Evolutionary conservation across 2,797 vertebrate species (phyloP).

Genomic region (Prunella strophiata): DNA sequence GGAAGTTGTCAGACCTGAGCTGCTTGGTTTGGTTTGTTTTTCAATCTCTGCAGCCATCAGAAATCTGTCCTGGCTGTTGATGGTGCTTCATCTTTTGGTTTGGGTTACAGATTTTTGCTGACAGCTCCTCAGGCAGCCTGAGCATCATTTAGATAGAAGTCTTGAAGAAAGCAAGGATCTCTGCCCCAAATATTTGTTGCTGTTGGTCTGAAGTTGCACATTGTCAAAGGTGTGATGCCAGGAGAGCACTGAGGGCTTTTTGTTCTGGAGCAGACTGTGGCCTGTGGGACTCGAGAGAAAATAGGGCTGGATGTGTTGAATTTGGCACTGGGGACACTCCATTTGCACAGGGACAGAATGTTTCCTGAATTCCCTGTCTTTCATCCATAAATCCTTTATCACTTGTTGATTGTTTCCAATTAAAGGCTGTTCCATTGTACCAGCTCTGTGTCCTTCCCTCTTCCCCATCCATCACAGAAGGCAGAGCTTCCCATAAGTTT

Average conservation of each 20-base stretch:
- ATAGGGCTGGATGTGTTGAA: not conserved
- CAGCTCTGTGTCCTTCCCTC: not conserved
- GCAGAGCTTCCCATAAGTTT: not conserved
- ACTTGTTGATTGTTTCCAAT: not conserved
- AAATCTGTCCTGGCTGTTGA: not conserved
- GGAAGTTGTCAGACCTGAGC: not conserved
- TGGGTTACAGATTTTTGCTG: not conserved
- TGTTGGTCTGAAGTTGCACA: not conserved
- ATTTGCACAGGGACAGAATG: not conserved
- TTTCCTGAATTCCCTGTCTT: not conserved
- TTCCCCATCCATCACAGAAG: not conserved
- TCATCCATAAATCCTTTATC: not conserved
- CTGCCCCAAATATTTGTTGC: not conserved
- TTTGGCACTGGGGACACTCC: not conserved
- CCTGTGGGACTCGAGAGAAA: conserved; percentile 3
- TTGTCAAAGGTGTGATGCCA: conserved; percentile 1
- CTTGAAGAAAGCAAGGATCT: not conserved
- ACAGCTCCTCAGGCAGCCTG: not conserved
- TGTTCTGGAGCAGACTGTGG: not conserved
- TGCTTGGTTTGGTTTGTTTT: not conserved
- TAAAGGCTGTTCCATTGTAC: not conserved
- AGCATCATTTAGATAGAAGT: not conserved
- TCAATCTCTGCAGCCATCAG: not conserved
- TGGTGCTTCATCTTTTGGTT: not conserved
- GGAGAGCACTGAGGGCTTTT: conserved; percentile 16